Conservation (phyloP, 2,888 invertebrate genomes). For the Tricholauxania praeusta region DNA sequence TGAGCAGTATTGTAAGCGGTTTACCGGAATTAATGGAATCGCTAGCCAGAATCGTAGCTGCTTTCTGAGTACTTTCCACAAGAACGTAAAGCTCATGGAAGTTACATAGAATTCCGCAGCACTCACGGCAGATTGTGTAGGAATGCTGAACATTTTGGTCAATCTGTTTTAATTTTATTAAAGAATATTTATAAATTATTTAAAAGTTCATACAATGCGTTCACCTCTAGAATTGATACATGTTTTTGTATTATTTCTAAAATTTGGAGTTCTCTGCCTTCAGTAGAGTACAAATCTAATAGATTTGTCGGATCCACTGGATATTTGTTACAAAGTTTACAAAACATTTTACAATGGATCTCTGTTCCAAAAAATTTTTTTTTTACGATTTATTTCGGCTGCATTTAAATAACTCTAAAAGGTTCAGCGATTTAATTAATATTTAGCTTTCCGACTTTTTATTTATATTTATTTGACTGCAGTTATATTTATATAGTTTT, state of each 20-base stretch:
- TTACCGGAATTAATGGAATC: neutral
- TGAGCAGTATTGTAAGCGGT: neutral
- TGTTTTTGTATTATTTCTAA: constrained; percentile 10
- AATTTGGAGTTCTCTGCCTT: neutral
- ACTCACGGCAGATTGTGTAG: constrained; percentile 27
- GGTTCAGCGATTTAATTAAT: too few species aligned
- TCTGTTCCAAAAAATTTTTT: neutral
- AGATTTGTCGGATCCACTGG: neutral
- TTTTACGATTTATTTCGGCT: neutral
- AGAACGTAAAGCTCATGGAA: constrained; percentile 46
- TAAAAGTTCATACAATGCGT: too few species aligned
- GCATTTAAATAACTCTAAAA: too few species aligned
- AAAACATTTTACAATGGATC: neutral
- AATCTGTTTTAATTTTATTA: neutral
- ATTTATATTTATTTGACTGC: too few species aligned
- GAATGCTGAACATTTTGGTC: neutral
- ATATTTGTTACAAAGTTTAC: neutral
- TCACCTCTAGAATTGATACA: neutral
- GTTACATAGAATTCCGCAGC: constrained; percentile 44
- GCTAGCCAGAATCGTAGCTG: neutral
- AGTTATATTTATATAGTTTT: too few species aligned
- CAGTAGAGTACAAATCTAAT: neutral
- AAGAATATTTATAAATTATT: too few species aligned
- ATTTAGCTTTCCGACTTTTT: too few species aligned
- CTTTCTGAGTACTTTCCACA: constrained; percentile 42